Percentiles rank a stretch among this genome's conserved stretches.
Evolutionary conservation across 1,140 invertebrate genomes (phyloP).

Genomic region (Bombus confusus): DNA sequence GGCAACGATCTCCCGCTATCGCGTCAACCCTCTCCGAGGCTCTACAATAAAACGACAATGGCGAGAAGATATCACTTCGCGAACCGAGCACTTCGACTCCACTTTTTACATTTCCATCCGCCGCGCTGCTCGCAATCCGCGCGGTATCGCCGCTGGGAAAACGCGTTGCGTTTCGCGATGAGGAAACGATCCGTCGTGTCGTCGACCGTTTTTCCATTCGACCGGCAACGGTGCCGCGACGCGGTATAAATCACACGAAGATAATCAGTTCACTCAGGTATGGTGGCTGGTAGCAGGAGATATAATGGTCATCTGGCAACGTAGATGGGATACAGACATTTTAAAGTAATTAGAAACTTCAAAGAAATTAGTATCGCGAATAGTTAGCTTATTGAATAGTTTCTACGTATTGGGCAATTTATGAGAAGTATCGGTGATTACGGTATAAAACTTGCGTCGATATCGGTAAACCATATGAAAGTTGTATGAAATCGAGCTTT

Average conservation of each 20-base stretch:
- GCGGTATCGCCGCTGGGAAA: background rate
- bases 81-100: constrained; percentile 1
- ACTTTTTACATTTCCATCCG: background rate
- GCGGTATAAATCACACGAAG: background rate
- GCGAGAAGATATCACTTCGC: constrained; percentile 14
- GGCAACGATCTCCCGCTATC: background rate
- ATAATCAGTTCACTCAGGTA: background rate
- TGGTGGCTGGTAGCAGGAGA: no score
- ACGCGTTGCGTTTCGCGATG: background rate
- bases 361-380: no score
- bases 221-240: background rate
- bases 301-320: no score
- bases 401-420: no score
- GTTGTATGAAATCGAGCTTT: background rate
- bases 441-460: no score
- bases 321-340: no score
- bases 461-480: no score
- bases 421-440: no score
- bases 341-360: no score
- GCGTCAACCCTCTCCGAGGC: background rate
- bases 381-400: no score
- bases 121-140: background rate
- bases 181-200: background rate
- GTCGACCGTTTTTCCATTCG: background rate
- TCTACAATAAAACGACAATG: constrained; percentile 6